Percentiles rank a stretch among this genome's conserved stretches.
Evolutionary conservation across 2,797 vertebrate genomes (phyloP).

Genomic region (Muraenolepis orangiensis): DNA sequence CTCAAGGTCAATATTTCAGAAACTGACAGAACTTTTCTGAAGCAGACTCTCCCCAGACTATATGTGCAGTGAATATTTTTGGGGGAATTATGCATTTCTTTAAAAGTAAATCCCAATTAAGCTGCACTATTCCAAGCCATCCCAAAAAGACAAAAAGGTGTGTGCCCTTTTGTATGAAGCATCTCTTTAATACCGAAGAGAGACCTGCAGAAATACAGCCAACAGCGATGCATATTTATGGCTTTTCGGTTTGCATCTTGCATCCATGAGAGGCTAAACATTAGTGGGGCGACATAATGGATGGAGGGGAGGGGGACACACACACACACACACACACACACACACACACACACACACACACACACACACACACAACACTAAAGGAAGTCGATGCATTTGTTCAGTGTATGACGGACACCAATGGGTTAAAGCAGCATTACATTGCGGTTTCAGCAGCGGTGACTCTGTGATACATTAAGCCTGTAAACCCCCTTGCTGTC

Average conservation of each 20-base stretch:
- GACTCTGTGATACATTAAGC: slow-evolving; percentile 20
- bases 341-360: no score
- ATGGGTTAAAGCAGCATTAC: slow-evolving; percentile 19
- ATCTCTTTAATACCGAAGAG: neutral
- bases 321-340: no score
- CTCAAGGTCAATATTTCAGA: neutral
- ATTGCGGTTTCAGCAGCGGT: slow-evolving; percentile 24
- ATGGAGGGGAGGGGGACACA: neutral
- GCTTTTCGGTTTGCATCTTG: slow-evolving; percentile 2
- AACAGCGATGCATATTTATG: slow-evolving; percentile 6
- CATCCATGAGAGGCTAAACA: neutral
- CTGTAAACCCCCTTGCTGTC: slow-evolving; percentile 16
- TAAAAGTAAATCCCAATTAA: neutral
- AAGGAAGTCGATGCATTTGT: neutral
- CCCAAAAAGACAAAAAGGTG: neutral
- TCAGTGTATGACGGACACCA: slow-evolving; percentile 9
- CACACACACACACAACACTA: no score
- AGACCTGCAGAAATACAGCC: slow-evolving; percentile 2
- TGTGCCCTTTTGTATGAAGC: neutral
- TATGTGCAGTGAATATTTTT: neutral
- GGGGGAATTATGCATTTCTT: neutral
- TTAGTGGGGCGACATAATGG: neutral
- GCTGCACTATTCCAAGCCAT: neutral
- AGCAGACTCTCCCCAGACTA: neutral
- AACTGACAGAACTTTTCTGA: neutral